Conservation (phyloP, 1,140 invertebrate genomes). For the Caenorhabditis brenneri region DNA sequence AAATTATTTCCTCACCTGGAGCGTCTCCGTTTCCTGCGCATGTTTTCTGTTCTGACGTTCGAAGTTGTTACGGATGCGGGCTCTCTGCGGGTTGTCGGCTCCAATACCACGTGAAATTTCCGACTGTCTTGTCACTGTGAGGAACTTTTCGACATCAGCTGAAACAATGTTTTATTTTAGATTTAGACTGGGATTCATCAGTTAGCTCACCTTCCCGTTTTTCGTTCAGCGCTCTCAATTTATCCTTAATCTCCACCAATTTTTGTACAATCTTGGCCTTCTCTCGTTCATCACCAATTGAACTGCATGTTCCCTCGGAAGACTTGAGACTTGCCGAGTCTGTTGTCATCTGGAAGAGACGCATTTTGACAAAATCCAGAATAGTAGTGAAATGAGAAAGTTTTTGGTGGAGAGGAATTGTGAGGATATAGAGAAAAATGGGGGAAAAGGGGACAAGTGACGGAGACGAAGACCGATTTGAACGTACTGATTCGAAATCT, state of each 20-base stretch:
- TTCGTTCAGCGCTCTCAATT: conserved; percentile 39
- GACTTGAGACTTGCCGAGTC: conserved; percentile 44
- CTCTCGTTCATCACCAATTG: conserved; percentile 42
- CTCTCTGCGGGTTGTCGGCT: conserved; percentile 53
- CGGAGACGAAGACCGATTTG: conserved; percentile 31
- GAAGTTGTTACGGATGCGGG: conserved; percentile 55
- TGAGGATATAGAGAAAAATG: not conserved
- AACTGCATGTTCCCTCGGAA: conserved; percentile 41
- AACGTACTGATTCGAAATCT: conserved; percentile 42
- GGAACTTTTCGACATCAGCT: conserved; percentile 52
- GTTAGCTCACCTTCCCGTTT: conserved; percentile 43
- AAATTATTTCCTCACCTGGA: too few relatives aligned
- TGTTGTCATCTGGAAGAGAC: conserved; percentile 41
- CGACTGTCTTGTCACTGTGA: conserved; percentile 28
- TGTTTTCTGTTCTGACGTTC: conserved; percentile 59
- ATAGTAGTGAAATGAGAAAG: not conserved
- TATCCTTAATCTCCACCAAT: conserved; percentile 41
- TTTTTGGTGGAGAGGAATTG: not conserved
- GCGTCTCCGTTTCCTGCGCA: conserved; percentile 39
- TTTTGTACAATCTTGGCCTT: conserved; percentile 38
- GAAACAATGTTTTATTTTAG: too few relatives aligned
- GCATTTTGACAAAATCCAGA: not conserved
- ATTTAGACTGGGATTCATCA: too few relatives aligned
- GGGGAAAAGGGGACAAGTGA: not conserved
- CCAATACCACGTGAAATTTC: conserved; percentile 36